phyloP scores from a whole-genome alignment of 2,797 vertebrate genomes.

The Myripristis jacobus region DNA sequence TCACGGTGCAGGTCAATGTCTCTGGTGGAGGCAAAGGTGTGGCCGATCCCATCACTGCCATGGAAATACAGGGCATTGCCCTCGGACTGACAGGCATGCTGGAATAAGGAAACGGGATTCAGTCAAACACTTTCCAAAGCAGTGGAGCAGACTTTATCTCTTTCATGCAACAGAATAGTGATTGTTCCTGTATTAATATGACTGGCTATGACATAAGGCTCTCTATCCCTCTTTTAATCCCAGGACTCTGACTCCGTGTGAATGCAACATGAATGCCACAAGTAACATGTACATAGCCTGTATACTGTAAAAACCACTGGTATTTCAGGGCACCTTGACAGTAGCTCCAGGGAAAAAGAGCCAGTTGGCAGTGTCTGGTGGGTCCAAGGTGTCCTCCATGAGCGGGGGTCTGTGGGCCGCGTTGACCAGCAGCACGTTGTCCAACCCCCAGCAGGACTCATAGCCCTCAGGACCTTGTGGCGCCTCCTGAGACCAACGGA shows the following conservation, averaged over 20 bases:
- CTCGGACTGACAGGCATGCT: conserved; percentile 99
- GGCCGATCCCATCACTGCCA: conserved; percentile 89
- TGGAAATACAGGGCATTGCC: conserved; percentile 97
- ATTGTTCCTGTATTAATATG: background rate
- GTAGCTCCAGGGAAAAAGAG: conserved; percentile 98
- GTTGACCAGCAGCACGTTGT: conserved; percentile 94
- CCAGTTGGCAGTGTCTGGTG: conserved; percentile 97
- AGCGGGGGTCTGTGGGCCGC: conserved; percentile 89
- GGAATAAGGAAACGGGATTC: conserved; percentile 48
- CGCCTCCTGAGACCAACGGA: conserved; percentile 94
- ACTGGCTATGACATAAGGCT: background rate
- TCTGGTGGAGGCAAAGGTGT: conserved; percentile 93
- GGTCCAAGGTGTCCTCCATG: conserved; percentile 96
- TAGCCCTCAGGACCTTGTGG: conserved; percentile 89
- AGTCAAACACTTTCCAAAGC: background rate
- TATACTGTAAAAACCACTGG: background rate
- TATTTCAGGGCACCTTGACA: conserved; percentile 88
- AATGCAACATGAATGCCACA: conserved; percentile 3
- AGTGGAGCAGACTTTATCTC: background rate
- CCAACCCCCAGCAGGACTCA: conserved; percentile 97
- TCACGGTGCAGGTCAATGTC: conserved; percentile 95
- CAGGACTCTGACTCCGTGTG: background rate
- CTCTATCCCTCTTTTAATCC: background rate
- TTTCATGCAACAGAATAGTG: background rate
- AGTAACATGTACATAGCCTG: background rate